Conservation (phyloP, 2,113 vertebrate genomes). For the Tetraodon nigroviridis region DNA sequence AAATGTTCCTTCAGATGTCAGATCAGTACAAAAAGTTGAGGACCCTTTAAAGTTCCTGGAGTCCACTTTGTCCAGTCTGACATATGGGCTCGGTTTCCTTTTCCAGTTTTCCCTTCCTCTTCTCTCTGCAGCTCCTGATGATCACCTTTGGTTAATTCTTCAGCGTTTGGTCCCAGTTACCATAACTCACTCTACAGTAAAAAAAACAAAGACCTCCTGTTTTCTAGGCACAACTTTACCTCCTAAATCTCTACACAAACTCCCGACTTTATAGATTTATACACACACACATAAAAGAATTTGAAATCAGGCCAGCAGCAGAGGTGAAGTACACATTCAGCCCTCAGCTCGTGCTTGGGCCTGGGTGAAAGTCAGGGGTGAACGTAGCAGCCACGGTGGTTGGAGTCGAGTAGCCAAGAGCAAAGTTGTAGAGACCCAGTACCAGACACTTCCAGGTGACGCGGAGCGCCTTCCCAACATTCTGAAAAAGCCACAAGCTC, state of each 20-base stretch:
- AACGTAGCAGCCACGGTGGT: conserved; percentile 75
- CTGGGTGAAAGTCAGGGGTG: conserved; percentile 62
- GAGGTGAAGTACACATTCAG: not conserved
- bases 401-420: conserved; percentile 79
- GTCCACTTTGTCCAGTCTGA: too few relatives aligned
- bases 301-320: conserved; percentile 1
- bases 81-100: not conserved
- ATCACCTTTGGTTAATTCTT: not conserved
- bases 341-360: conserved; percentile 38
- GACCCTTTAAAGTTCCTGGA: too few relatives aligned
- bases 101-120: not conserved
- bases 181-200: too few relatives aligned
- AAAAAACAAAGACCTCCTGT: too few relatives aligned
- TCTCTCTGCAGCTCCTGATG: not conserved
- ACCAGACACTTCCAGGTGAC: conserved; percentile 86
- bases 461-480: conserved; percentile 80
- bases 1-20: too few relatives aligned
- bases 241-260: too few relatives aligned
- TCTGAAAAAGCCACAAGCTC: conserved; percentile 70
- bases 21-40: too few relatives aligned
- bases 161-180: too few relatives aligned
- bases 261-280: too few relatives aligned
- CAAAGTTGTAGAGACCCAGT: conserved; percentile 83
- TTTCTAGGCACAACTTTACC: too few relatives aligned
- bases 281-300: conserved; percentile 8